Base-by-base conservation (phyloP, 2,113 vertebrate species). In the Crotalus tigris region DNA sequence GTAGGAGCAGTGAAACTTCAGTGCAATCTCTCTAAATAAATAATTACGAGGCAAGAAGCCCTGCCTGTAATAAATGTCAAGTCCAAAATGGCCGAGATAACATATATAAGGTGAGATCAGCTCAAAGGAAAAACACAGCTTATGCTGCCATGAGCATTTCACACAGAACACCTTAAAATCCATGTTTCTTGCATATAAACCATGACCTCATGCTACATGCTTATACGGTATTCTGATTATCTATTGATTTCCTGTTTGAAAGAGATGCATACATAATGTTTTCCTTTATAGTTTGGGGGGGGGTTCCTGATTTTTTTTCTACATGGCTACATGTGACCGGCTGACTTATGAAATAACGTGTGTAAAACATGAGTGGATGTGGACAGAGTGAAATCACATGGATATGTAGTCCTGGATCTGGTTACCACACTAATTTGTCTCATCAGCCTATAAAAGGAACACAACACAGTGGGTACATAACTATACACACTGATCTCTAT, bases 1-100 rank as follows among this genome's bases (percentile, higher is more conserved):
- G 90, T 46, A 91, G 89, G 86, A 92, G 69, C 85, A 54, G 91
- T 86, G 39, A 93, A 94, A 93, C 93, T 94, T 89, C 75, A 69
- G 93, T 89, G 93, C 89, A 46, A 94, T 89, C 91, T 87, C 24
- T 93, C 91, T 94, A 93, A 94, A 96, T 94, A 95, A 96, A 96
- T 95, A 97, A 97, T 92, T 94, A 88, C 92, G 86, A 85, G 17
- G 58, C 44, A 87, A 58, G 87, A 93, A 33, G n/a, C 86, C 91
- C 95, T 85, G 92, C 93, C 93, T 49, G 90, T 89, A 94, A 94
- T 95, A 95, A 96, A 96, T 94, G 95, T 94, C 95, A 96, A 93
- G 93, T 94, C 92, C 81, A 92, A 93, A 94, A 10, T 88, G 87
- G 89, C 86, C 7, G 92, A 92, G 94, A 93, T 93, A 89, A 29